Evolutionary conservation across 2,797 vertebrate species (phyloP).

Genomic region (Macrochelys suwanniensis): DNA sequence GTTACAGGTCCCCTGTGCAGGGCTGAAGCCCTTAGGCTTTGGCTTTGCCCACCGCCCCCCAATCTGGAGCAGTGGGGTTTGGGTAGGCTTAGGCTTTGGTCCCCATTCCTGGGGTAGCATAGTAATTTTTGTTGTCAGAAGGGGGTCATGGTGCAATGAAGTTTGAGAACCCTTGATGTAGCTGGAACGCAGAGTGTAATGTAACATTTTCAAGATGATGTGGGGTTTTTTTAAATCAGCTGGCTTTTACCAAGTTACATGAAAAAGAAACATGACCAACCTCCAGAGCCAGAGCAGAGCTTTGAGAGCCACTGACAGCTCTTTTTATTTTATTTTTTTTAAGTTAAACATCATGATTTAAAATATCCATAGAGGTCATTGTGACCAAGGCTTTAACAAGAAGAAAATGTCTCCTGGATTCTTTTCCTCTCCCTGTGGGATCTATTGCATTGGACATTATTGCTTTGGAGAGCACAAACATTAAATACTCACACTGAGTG

Average conservation of each 20-base stretch:
- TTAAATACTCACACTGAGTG: background rate
- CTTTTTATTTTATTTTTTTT: background rate
- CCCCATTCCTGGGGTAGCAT: no score
- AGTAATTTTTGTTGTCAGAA: no score
- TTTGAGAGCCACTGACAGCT: background rate
- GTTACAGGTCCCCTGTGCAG: no score
- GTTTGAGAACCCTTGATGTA: no score
- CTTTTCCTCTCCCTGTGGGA: slow-evolving; percentile 41
- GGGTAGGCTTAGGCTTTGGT: no score
- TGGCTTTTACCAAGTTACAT: slow-evolving; percentile 4
- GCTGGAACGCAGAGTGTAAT: background rate
- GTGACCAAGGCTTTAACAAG: slow-evolving; percentile 46
- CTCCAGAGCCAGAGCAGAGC: background rate
- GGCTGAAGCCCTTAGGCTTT: no score
- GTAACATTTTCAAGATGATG: slow-evolving; percentile 19
- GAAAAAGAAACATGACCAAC: slow-evolving; percentile 1
- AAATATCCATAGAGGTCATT: slow-evolving; percentile 46
- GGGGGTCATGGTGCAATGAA: no score
- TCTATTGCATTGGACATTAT: slow-evolving; percentile 53
- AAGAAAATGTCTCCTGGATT: slow-evolving; percentile 21
- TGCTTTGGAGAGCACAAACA: slow-evolving; percentile 38
- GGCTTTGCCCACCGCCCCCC: no score
- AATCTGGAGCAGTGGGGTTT: no score
- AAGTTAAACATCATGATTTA: background rate
- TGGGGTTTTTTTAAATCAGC: slow-evolving; percentile 26